Percentiles rank a stretch among this genome's conserved stretches.
Evolutionary conservation across 1,140 invertebrate species (phyloP).

Genomic region (Proales similis): DNA sequence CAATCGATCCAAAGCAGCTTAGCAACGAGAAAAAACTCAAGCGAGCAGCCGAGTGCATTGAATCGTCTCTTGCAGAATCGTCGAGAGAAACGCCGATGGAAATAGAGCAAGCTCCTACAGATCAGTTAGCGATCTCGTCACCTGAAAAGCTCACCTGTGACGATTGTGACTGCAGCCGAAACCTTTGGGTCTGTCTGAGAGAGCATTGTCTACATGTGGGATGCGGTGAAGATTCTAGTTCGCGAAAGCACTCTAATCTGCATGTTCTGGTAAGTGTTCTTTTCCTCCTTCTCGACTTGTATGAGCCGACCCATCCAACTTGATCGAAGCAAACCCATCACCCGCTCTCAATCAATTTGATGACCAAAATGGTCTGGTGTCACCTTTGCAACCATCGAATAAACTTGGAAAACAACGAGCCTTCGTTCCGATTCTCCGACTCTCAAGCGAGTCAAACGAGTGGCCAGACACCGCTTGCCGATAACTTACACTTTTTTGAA

Average conservation of each 20-base stretch:
- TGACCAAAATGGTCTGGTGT: slow-evolving; percentile 36
- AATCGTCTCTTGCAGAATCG: too few species aligned
- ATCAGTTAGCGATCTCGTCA: not conserved
- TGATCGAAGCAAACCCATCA: slow-evolving; percentile 23
- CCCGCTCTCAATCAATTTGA: slow-evolving; percentile 34
- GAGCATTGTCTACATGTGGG: slow-evolving; percentile 34
- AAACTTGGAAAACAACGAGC: slow-evolving; percentile 1
- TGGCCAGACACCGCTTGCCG: not conserved
- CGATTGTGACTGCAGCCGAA: slow-evolving; percentile 17
- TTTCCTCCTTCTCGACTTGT: not conserved
- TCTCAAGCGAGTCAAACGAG: not conserved
- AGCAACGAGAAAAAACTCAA: not conserved
- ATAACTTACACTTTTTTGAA: slow-evolving; percentile 13
- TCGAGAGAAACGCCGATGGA: not conserved
- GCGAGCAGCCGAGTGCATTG: too few species aligned
- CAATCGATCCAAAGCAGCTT: not conserved
- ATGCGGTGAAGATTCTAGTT: slow-evolving; percentile 8
- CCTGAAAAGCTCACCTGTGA: slow-evolving; percentile 1
- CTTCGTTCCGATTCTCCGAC: not conserved
- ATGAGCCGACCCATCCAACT: not conserved
- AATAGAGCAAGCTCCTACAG: not conserved
- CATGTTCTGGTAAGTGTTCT: slow-evolving; percentile 24
- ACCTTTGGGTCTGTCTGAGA: slow-evolving; percentile 36
- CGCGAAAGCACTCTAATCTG: slow-evolving; percentile 15
- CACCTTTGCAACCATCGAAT: slow-evolving; percentile 4